These are phyloP conservation scores for Ashinkailepas kermadecensis DNA, from an alignment of 2,888 invertebrate genomes.

Conservation along the genomic window DNA sequence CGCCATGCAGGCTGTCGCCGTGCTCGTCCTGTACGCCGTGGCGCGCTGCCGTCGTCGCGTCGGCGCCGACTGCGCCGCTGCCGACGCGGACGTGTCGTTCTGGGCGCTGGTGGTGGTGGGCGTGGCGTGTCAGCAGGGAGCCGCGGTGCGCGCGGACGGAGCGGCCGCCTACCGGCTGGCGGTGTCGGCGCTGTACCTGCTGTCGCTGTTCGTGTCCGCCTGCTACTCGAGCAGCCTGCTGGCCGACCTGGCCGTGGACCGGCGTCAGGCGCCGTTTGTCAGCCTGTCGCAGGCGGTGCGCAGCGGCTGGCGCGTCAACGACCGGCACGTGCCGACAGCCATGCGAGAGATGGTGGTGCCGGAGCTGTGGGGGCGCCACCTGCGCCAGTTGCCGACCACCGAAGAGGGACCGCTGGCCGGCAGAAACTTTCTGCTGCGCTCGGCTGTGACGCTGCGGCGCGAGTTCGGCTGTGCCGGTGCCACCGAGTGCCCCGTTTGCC, in stretches of 20 bases:
- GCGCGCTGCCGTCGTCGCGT: not conserved
- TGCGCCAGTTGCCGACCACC: not conserved
- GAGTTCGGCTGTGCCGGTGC: not conserved
- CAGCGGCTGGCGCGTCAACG: not conserved
- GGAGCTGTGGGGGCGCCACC: not conserved
- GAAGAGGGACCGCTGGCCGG: not conserved
- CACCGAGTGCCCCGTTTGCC: not conserved
- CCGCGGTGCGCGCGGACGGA: not conserved
- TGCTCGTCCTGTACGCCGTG: not conserved
- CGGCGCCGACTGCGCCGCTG: too few species aligned
- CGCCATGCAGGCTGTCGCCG: not conserved
- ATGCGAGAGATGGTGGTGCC: not conserved
- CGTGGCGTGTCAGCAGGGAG: not conserved
- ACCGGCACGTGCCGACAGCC: not conserved
- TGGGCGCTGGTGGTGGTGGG: conserved; percentile 11
- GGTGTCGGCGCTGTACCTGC: not conserved
- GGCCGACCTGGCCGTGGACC: not conserved
- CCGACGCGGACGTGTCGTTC: not conserved
- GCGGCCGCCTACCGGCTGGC: not conserved
- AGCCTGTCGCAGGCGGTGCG: not conserved
- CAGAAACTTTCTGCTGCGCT: not conserved
- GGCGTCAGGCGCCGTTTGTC: not conserved
- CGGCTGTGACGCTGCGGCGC: too few species aligned
- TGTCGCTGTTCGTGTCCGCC: not conserved
- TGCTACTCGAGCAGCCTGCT: conserved; percentile 6